phyloP scores from a whole-genome alignment of 2,888 invertebrate species.

The Meta bourneti region DNA sequence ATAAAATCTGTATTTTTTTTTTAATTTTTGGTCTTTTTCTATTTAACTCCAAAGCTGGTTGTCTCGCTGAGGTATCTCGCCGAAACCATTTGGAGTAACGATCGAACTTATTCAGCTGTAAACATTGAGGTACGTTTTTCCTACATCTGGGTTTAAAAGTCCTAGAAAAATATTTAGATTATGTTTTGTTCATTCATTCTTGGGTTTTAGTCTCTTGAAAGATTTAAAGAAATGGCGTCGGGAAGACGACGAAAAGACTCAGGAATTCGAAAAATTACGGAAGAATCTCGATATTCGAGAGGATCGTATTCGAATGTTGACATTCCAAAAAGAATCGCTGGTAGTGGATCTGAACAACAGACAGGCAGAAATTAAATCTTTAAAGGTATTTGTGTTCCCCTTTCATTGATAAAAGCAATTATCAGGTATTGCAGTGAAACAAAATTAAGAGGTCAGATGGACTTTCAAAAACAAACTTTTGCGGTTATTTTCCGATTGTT shows the following conservation, averaged over 20 bases:
- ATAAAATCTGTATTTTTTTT: too few relatives aligned
- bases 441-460: background rate
- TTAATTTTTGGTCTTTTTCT: too few relatives aligned
- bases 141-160: background rate
- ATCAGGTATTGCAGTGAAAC: background rate
- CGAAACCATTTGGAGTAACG: too few relatives aligned
- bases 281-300: conserved; percentile 34
- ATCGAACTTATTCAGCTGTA: too few relatives aligned
- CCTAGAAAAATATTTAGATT: background rate
- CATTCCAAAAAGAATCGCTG: background rate
- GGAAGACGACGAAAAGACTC: conserved; percentile 1
- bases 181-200: background rate
- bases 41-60: too few relatives aligned
- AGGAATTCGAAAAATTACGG: background rate
- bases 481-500: too few relatives aligned
- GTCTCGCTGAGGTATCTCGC: too few relatives aligned
- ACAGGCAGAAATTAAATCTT: conserved; percentile 23
- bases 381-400: conserved; percentile 37
- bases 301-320: conserved; percentile 15
- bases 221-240: conserved; percentile 19
- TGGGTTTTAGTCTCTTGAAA: conserved; percentile 15
- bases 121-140: too few relatives aligned
- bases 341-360: background rate
- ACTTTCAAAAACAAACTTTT: too few relatives aligned
- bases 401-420: background rate